phyloP scores from a whole-genome alignment of 2,888 invertebrate genomes.

The Habrosyne pyritoides region DNA sequence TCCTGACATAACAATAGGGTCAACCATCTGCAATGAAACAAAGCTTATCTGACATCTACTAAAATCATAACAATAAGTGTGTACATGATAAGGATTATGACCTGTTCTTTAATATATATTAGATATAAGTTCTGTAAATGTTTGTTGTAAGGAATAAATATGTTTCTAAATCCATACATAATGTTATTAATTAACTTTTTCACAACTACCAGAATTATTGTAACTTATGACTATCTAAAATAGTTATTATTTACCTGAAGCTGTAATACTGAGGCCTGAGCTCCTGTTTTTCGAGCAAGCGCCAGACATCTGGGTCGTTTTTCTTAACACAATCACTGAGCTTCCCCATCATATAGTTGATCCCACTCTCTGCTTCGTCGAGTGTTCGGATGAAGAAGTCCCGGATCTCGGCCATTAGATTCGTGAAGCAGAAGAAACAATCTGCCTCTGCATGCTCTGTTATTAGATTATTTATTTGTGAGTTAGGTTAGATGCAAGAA shows the following conservation, averaged over 20 bases:
- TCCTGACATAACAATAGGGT: constrained; percentile 98
- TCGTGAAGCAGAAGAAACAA: constrained; percentile 99
- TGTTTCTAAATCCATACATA: too few relatives aligned
- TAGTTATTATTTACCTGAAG: constrained; percentile 87
- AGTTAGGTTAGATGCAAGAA: too few relatives aligned
- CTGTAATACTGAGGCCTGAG: constrained; percentile 98
- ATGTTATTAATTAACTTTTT: too few relatives aligned
- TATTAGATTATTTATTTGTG: too few relatives aligned
- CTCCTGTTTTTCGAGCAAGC: constrained; percentile 91
- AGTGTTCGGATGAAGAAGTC: constrained; percentile 98
- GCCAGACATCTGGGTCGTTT: constrained; percentile 91
- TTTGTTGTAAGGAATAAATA: too few relatives aligned
- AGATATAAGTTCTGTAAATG: too few relatives aligned
- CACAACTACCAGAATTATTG: too few relatives aligned
- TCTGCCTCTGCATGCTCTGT: constrained; percentile 97
- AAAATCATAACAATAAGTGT: not conserved
- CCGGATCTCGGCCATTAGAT: constrained; percentile 98
- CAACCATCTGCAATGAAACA: constrained; percentile 90
- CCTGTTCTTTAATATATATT: too few relatives aligned
- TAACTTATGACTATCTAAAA: too few relatives aligned
- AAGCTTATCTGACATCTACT: not conserved
- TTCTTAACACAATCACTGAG: constrained; percentile 89
- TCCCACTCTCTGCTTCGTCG: constrained; percentile 96
- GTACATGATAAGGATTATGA: too few relatives aligned
- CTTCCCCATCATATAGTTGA: constrained; percentile 94